A percentile compares a stretch with the other conserved stretches of the same genome.
These are phyloP conservation scores for Vulpes lagopus DNA, from an alignment of 2,113 vertebrate species.

Conservation along the genomic window DNA sequence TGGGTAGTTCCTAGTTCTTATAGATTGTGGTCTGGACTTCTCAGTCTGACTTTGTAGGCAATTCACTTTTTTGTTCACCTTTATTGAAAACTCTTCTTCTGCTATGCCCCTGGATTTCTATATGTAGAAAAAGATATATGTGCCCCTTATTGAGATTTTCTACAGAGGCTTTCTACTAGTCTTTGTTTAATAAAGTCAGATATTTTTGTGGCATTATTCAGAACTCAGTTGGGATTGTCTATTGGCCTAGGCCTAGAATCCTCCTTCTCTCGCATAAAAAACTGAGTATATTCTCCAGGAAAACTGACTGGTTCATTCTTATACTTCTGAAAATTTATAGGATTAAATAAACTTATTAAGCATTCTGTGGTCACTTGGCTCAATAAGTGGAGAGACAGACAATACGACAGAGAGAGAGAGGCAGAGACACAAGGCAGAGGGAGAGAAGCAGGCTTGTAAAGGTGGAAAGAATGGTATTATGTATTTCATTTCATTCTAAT, in stretches of 20 bases:
- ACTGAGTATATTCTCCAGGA: not conserved
- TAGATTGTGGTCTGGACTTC: not conserved
- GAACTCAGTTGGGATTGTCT: not conserved
- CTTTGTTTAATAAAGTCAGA: not conserved
- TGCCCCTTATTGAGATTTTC: not conserved
- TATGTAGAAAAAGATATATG: not conserved
- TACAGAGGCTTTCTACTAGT: not conserved
- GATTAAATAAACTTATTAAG: not conserved
- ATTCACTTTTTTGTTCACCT: not conserved
- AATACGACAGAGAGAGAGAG: too few species aligned
- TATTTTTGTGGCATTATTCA: not conserved
- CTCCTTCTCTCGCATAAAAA: not conserved
- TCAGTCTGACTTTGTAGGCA: not conserved
- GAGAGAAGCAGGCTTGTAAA: not conserved
- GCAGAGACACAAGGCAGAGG: too few species aligned
- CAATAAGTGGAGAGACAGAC: not conserved
- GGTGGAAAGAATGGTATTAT: not conserved
- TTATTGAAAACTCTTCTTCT: not conserved
- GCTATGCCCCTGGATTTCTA: not conserved
- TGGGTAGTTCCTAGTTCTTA: not conserved
- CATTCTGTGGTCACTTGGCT: not conserved
- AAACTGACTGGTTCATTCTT: not conserved
- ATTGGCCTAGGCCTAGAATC: not conserved
- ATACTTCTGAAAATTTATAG: not conserved
- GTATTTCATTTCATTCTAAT: not conserved